phyloP scores from a whole-genome alignment of 2,888 invertebrate genomes.

The Syrista parreyssii region DNA sequence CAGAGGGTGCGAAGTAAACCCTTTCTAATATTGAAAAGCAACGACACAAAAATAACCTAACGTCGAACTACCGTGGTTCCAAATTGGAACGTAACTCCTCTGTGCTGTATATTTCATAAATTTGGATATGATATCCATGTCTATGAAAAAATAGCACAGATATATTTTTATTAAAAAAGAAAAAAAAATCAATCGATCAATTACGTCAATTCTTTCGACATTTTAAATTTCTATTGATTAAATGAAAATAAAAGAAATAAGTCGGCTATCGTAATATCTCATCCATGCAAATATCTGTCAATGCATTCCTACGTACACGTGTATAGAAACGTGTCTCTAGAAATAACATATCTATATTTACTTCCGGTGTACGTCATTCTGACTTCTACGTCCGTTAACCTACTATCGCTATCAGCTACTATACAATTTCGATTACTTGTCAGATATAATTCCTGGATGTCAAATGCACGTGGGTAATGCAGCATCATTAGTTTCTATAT shows the following conservation, averaged over 20 bases:
- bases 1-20: not conserved
- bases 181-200: not conserved
- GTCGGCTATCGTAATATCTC: not conserved
- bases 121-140: not conserved
- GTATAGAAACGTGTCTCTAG: not conserved
- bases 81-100: not conserved
- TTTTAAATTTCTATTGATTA: not conserved
- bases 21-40: not conserved
- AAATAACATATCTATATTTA: not conserved
- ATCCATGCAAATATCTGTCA: not conserved
- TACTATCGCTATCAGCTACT: not conserved
- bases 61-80: not conserved
- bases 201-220: not conserved
- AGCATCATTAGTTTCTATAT: not conserved
- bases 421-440: not conserved
- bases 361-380: not conserved
- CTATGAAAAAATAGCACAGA: too few relatives aligned
- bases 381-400: not conserved
- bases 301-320: not conserved
- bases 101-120: not conserved
- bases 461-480: not conserved
- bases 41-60: not conserved
- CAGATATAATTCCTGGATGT: not conserved
- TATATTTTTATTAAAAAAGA: not conserved
- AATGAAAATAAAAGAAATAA: too few relatives aligned